Conservation (phyloP, 2,888 invertebrate genomes). For the Spodoptera picta region DNA sequence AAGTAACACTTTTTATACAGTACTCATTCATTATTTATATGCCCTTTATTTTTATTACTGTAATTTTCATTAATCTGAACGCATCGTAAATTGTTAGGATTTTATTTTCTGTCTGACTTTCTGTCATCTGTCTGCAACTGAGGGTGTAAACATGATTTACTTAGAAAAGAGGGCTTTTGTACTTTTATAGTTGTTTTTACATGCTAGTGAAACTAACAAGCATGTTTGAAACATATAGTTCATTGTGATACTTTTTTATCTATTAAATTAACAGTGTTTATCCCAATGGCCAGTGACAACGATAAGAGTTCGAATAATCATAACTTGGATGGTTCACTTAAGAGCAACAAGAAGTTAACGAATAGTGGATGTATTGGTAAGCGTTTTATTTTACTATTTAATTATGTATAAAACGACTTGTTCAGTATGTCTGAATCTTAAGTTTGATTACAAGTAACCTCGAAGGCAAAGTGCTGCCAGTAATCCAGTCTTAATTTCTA, state of each 20-base stretch:
- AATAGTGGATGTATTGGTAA: slow-evolving; percentile 78
- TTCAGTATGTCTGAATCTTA: neutral
- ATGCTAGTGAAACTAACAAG: slow-evolving; percentile 51
- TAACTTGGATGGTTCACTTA: slow-evolving; percentile 82
- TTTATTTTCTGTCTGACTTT: slow-evolving; percentile 32
- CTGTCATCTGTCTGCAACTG: slow-evolving; percentile 59
- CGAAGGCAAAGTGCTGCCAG: slow-evolving; percentile 44
- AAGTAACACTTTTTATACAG: no score
- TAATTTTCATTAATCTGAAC: slow-evolving; percentile 52
- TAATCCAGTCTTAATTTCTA: slow-evolving; percentile 13
- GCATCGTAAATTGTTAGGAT: slow-evolving; percentile 36
- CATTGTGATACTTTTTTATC: slow-evolving; percentile 52
- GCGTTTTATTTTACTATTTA: slow-evolving; percentile 35
- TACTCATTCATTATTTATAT: no score
- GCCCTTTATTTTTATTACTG: no score
- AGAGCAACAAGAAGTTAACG: slow-evolving; percentile 76
- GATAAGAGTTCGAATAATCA: slow-evolving; percentile 85
- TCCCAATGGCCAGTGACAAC: slow-evolving; percentile 87
- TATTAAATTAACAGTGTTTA: slow-evolving; percentile 50
- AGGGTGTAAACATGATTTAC: slow-evolving; percentile 81
- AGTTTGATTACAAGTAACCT: slow-evolving; percentile 43
- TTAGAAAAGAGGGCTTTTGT: slow-evolving; percentile 62
- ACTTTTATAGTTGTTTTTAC: slow-evolving; percentile 63
- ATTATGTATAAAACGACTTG: slow-evolving; percentile 3
- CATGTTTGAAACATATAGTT: slow-evolving; percentile 44